These are phyloP conservation scores for Luidia sarsii DNA, from an alignment of 53 echinoderm and acorn worm species.

Conservation along the genomic window DNA sequence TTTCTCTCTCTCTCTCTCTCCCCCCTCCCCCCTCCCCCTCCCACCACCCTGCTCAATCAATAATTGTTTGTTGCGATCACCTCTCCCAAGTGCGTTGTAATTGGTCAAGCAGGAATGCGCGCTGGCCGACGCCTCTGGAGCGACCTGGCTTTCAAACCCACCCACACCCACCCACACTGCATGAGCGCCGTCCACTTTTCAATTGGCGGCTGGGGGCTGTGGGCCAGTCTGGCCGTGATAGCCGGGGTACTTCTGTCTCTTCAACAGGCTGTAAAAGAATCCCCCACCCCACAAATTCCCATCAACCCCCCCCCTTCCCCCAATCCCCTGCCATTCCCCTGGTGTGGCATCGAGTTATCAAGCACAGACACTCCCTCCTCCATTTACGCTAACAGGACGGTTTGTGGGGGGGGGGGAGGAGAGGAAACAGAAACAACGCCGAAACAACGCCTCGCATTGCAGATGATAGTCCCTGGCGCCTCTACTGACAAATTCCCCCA, in stretches of 20 bases:
- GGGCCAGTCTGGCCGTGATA: background rate
- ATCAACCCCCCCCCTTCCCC: no score
- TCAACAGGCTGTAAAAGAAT: constrained; percentile 47
- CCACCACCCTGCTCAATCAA: constrained; percentile 12
- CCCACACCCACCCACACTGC: no score
- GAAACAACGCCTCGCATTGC: background rate
- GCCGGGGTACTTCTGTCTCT: constrained; percentile 38
- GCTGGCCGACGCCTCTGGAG: constrained; percentile 24
- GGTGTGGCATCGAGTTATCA: constrained; percentile 7
- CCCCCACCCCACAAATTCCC: no score
- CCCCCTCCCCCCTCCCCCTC: background rate
- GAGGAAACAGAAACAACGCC: no score
- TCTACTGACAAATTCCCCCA: constrained; percentile 18
- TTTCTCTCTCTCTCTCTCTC: background rate
- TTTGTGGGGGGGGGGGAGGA: background rate
- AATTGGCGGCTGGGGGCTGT: background rate
- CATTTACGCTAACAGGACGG: background rate
- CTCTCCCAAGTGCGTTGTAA: constrained; percentile 10
- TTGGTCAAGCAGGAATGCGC: constrained; percentile 35
- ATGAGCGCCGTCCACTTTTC: background rate
- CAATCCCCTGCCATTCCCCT: no score
- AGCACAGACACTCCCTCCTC: background rate
- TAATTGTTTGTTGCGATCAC: constrained; percentile 43
- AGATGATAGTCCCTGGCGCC: constrained; percentile 28
- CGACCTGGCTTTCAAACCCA: constrained; percentile 23